Percentiles rank a stretch among this genome's conserved stretches.
These are phyloP conservation scores for Poeciliopsis paucimaculata DNA, from an alignment of 2,797 vertebrate genomes.

Conservation along the genomic window DNA sequence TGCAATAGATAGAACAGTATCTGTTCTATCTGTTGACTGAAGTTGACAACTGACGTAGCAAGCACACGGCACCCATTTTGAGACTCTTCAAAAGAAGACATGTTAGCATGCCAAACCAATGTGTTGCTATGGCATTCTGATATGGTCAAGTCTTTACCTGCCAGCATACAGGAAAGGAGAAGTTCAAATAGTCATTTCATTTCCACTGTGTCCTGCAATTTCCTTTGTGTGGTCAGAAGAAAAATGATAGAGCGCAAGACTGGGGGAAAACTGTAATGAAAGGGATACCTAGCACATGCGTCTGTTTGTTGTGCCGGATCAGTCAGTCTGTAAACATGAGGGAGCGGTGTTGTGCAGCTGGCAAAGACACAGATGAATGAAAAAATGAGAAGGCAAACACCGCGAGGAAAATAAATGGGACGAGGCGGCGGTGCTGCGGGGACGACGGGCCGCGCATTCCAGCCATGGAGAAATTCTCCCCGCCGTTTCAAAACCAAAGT, in stretches of 20 bases:
- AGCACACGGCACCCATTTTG: constrained; percentile 14
- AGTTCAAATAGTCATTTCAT: constrained; percentile 34
- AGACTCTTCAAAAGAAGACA: constrained; percentile 27
- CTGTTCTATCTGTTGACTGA: no score
- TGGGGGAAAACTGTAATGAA: constrained; percentile 19
- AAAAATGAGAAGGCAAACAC: constrained; percentile 22
- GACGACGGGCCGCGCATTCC: constrained; percentile 54
- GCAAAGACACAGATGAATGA: constrained; percentile 38
- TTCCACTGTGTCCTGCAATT: constrained; percentile 25
- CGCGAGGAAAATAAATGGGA: constrained; percentile 41
- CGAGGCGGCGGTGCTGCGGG: constrained; percentile 23
- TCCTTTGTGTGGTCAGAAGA: constrained; percentile 14
- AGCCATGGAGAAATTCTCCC: constrained; percentile 60
- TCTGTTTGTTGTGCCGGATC: constrained; percentile 58
- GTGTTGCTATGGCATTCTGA: constrained; percentile 24
- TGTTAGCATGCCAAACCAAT: constrained; percentile 2
- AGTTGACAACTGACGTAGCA: background rate
- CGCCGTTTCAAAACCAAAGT: constrained; percentile 49
- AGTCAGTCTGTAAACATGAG: constrained; percentile 70
- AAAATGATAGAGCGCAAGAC: constrained; percentile 24
- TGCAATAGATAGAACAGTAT: background rate
- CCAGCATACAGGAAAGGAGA: constrained; percentile 25
- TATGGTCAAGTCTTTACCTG: constrained; percentile 26
- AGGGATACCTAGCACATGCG: constrained; percentile 25
- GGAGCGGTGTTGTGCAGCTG: constrained; percentile 47